These are phyloP conservation scores for Callipepla californica DNA, from an alignment of 2,113 vertebrate species.

Conservation along the genomic window DNA sequence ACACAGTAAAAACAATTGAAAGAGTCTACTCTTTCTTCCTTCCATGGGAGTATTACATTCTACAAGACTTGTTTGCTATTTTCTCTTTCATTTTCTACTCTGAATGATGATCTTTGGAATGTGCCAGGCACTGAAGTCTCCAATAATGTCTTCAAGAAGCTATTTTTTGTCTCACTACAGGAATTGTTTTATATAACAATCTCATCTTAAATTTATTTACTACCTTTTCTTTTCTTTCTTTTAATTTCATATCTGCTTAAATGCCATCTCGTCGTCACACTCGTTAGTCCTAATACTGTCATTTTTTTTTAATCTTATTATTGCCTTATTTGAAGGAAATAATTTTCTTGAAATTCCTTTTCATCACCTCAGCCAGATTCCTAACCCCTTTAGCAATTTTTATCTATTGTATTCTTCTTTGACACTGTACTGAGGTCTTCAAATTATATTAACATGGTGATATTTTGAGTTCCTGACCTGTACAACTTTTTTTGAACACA, in stretches of 20 bases:
- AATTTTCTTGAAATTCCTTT: neutral
- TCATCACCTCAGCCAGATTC: neutral
- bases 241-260: neutral
- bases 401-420: neutral
- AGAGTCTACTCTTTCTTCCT: neutral
- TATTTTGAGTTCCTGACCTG: neutral
- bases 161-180: neutral
- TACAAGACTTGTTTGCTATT: neutral
- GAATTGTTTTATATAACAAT: neutral
- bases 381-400: neutral
- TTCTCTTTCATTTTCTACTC: neutral
- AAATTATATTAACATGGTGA: neutral
- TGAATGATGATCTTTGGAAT: neutral
- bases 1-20: neutral
- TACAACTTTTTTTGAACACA: neutral
- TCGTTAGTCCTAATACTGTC: neutral
- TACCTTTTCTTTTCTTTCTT: neutral
- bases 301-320: neutral
- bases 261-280: neutral
- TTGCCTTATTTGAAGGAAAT: neutral
- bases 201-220: neutral
- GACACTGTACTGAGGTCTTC: neutral
- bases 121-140: neutral
- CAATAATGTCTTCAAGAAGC: neutral
- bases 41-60: neutral